A percentile compares a stretch with the other conserved stretches of the same genome.
phyloP scores from a whole-genome alignment of 1,140 invertebrate genomes.

The Nasonia longicornis region DNA sequence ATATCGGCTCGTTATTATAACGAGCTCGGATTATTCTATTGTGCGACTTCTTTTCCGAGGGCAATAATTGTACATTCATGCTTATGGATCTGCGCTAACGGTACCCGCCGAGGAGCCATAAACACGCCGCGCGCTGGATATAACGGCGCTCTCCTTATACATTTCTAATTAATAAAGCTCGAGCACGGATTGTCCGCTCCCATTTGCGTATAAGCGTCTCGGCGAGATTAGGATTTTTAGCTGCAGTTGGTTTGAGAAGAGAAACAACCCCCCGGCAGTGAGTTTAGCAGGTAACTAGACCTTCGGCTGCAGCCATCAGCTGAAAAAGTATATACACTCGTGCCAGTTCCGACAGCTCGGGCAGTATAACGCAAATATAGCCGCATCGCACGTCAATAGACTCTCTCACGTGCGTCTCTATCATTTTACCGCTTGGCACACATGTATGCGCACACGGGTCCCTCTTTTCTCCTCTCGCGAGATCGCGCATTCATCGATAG shows the following conservation, averaged over 20 bases:
- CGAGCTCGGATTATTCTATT: neutral
- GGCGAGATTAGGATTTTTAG: neutral
- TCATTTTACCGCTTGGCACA: neutral
- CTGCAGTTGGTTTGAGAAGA: too few relatives aligned
- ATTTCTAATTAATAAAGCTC: constrained; percentile 30
- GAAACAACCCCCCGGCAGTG: too few relatives aligned
- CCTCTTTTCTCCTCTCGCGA: neutral
- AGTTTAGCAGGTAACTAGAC: too few relatives aligned
- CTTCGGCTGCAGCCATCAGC: too few relatives aligned
- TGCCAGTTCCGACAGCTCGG: too few relatives aligned
- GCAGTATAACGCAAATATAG: too few relatives aligned
- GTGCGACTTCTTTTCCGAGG: neutral
- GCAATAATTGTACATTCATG: constrained; percentile 22
- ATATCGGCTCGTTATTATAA: neutral
- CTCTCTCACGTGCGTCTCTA: too few relatives aligned
- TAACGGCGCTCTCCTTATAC: constrained; percentile 22
- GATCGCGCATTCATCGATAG: neutral
- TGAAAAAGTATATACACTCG: too few relatives aligned
- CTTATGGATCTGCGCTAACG: constrained; percentile 2
- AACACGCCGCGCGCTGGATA: neutral
- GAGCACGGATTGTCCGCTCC: neutral
- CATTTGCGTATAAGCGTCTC: neutral
- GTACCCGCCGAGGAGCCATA: neutral
- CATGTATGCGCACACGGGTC: neutral
- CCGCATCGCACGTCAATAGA: too few relatives aligned